Evolutionary conservation across 2,888 invertebrate species (phyloP).

Genomic region (Willowsia nigromaculata): DNA sequence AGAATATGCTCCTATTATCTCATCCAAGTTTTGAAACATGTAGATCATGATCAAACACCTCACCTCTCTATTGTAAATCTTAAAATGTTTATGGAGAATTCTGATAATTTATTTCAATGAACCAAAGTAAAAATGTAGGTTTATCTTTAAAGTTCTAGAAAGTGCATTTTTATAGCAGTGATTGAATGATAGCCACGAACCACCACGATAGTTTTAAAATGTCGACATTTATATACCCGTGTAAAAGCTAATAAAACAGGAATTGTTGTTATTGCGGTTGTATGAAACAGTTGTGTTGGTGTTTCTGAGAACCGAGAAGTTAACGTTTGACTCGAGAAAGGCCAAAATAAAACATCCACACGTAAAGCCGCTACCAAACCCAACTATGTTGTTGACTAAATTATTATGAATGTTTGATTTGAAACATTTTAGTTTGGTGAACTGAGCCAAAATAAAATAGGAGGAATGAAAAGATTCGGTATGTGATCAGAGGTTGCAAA

Average conservation of each 20-base stretch:
- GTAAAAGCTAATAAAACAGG: not conserved
- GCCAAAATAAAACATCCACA: not conserved
- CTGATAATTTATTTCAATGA: not conserved
- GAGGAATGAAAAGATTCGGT: not conserved
- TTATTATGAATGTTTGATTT: not conserved
- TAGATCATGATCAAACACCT: not conserved
- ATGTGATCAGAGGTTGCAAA: not conserved
- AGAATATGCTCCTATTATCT: too few relatives aligned
- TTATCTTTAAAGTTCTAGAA: not conserved
- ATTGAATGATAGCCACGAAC: not conserved
- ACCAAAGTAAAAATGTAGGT: not conserved
- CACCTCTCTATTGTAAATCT: not conserved
- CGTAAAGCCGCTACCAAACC: not conserved
- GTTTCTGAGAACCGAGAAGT: constrained; percentile 6
- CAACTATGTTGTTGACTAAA: not conserved
- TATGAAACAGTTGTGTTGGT: constrained; percentile 11
- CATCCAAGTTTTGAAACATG: too few relatives aligned
- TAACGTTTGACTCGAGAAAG: not conserved
- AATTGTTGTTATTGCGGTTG: not conserved
- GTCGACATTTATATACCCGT: not conserved
- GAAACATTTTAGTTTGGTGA: not conserved
- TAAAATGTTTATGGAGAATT: not conserved
- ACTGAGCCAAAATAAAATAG: constrained; percentile 6
- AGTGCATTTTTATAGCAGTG: not conserved
- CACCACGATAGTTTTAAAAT: not conserved